Evolutionary conservation across 2,888 invertebrate genomes (phyloP).

Genomic region (Thereva unica): DNA sequence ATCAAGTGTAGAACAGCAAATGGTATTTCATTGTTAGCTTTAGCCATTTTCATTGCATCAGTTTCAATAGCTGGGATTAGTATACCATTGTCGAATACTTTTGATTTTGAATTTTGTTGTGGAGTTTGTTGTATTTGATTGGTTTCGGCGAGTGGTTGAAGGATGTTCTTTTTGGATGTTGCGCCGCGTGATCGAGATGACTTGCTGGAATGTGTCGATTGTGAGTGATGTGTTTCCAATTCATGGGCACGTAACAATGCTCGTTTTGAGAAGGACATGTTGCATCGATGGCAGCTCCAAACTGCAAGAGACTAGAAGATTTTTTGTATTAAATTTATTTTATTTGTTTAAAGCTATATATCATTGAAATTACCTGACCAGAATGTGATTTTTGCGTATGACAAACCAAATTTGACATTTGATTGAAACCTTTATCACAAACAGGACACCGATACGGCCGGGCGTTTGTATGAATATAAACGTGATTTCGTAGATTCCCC

Average conservation of each 20-base stretch:
- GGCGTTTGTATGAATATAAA: constrained; percentile 78
- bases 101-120: constrained; percentile 11
- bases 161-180: no score
- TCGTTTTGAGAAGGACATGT: constrained; percentile 39
- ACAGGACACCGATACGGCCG: constrained; percentile 76
- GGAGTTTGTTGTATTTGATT: neutral
- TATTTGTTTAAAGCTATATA: neutral
- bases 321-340: neutral
- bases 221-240: constrained; percentile 37
- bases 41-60: constrained; percentile 64
- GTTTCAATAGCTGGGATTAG: constrained; percentile 40
- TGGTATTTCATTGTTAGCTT: constrained; percentile 68
- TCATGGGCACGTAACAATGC: constrained; percentile 39
- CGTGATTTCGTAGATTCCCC: constrained; percentile 78
- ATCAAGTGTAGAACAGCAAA: constrained; percentile 72
- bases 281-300: constrained; percentile 37
- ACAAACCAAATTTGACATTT: constrained; percentile 79
- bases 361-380: constrained; percentile 25
- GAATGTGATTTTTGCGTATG: constrained; percentile 61
- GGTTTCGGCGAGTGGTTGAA: neutral
- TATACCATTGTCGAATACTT: constrained; percentile 44
- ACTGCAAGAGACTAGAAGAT: neutral
- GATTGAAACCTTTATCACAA: constrained; percentile 77
- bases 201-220: constrained; percentile 11
- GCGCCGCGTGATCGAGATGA: no score